Base-by-base conservation (phyloP, 2,888 invertebrate genomes). In the Nowickia ferox region DNA sequence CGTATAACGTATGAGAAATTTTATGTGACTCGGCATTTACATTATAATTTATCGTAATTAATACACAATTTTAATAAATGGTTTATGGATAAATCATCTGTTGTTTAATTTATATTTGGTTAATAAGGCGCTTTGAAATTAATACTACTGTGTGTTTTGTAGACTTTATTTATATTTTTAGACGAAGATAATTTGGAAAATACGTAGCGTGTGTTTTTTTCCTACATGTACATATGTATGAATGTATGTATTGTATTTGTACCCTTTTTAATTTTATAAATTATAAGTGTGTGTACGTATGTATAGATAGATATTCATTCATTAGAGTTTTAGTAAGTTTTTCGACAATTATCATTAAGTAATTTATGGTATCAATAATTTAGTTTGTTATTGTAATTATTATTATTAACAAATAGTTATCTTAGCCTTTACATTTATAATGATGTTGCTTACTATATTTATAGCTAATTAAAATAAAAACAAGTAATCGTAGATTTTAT, bases 311-410 rank as follows among this genome's bases (percentile, higher is more conserved):
- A 61, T 65, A 71, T 30, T 59, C 9, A 72, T 65, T 76, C 42
- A 55, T 53, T 76, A 65, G 11, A 65, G 51, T 61, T 61, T 30
- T 71, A 71, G 38, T 78, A 44, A 61, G 30, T 59, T 65, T 69
- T 30, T 61, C 71, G 53, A 78, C 61, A 63, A 61, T 63, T 71
- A 44, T 61, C 42, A 65, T 42, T 75, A n/a, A 75, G 13, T 51
- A 51, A 63, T 75, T 75, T 63, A 53, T 63, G 13, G n/a, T 65
- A 55, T 65, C 55, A 55, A 55, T 55, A 46, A 59, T 42, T 65
- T 17, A 30, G 30, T 5, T 30, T 30, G 30, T 30, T 30, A 30
- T 38, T 42, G 17, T 19, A 57, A 17, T 63, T 75, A 22, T 22
- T 48, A 40, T 48, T 59, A 74, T 48, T 61, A 61, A 59, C 48